These are phyloP conservation scores for Sialia sialis DNA, from an alignment of 2,113 vertebrate genomes.

Conservation along the genomic window DNA sequence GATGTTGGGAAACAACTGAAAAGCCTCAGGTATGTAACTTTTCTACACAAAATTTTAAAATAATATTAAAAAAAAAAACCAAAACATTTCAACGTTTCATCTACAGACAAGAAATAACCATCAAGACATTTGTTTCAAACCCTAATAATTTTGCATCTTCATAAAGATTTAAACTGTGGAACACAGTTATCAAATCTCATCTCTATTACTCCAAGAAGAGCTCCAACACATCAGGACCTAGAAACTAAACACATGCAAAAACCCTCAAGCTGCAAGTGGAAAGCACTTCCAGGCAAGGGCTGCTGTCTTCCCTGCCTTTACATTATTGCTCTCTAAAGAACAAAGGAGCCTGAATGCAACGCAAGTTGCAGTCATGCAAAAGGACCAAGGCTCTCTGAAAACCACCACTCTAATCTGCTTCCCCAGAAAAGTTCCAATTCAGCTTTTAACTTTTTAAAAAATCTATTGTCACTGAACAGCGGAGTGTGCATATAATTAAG, in stretches of 20 bases:
- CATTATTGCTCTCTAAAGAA: not conserved
- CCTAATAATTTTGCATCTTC: not conserved
- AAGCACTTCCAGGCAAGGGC: not conserved
- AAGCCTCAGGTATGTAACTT: not conserved
- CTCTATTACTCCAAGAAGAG: not conserved
- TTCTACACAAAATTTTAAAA: not conserved
- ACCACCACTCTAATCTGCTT: not conserved
- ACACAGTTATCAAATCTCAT: not conserved
- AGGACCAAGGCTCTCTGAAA: not conserved
- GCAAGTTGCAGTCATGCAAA: rapidly evolving
- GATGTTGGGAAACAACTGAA: not conserved
- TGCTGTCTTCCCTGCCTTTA: not conserved
- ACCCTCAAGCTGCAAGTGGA: not conserved
- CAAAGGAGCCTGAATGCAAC: not conserved
- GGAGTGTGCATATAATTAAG: not conserved
- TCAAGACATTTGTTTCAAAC: not conserved
- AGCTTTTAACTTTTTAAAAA: not conserved
- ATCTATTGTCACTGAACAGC: not conserved
- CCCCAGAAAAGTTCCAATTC: not conserved
- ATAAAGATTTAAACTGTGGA: not conserved
- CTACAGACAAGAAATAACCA: not conserved
- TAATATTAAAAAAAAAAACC: not conserved
- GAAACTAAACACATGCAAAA: not conserved
- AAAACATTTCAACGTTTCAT: not conserved
- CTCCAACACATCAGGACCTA: not conserved